phyloP scores from a whole-genome alignment of 2,113 vertebrate genomes.

The Vulpes lagopus region DNA sequence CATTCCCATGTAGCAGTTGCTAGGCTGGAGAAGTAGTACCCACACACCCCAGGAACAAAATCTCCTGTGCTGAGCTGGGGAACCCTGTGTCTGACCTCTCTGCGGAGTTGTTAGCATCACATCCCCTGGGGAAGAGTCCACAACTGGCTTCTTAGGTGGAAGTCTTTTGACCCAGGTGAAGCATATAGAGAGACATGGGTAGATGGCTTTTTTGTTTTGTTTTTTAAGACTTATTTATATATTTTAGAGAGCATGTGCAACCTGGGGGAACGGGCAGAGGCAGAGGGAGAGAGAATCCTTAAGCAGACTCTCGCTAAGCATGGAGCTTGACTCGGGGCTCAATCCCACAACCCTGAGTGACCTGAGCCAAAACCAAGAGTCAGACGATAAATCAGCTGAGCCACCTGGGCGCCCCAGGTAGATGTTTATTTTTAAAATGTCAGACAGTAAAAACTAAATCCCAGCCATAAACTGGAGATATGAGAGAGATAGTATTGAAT shows the following conservation, averaged over 20 bases:
- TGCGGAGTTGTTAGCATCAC: neutral
- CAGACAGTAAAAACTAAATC: slow-evolving; percentile 49
- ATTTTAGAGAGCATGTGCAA: neutral
- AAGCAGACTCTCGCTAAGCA: neutral
- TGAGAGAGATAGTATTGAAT: slow-evolving; percentile 17
- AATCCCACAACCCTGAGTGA: neutral
- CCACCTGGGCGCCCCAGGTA: neutral
- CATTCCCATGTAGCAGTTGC: neutral
- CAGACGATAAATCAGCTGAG: neutral
- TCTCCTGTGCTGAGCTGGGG: slow-evolving; percentile 4
- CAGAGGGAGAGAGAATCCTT: neutral
- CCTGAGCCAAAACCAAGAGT: neutral
- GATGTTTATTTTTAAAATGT: neutral
- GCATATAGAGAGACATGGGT: neutral
- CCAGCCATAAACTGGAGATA: neutral
- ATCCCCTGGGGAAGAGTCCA: neutral
- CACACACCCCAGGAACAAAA: neutral
- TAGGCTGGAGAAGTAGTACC: neutral
- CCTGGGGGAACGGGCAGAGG: neutral
- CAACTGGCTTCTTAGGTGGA: slow-evolving; percentile 48
- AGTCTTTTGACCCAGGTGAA: slow-evolving; percentile 61
- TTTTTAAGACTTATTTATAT: neutral
- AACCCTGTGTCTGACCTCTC: neutral
- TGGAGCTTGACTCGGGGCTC: neutral
- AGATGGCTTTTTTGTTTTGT: neutral